These are phyloP conservation scores for Craseonycteris thonglongyai DNA, from an alignment of 2,113 vertebrate genomes.

Conservation along the genomic window DNA sequence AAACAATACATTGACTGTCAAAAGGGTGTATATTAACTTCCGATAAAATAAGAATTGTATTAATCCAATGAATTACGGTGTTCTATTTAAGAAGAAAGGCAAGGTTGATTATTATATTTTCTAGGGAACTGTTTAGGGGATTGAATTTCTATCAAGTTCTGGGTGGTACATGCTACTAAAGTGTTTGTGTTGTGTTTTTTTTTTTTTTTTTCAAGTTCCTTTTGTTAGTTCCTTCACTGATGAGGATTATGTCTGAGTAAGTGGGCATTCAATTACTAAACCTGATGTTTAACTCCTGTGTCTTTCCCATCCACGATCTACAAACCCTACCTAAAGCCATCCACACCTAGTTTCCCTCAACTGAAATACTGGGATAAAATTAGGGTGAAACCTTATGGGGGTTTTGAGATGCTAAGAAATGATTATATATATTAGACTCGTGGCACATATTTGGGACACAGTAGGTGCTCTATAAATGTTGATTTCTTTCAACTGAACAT, in stretches of 20 bases:
- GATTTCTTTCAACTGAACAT: neutral
- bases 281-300: neutral
- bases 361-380: neutral
- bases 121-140: neutral
- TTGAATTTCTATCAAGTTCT: neutral
- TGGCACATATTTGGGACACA: neutral
- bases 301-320: neutral
- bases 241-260: neutral
- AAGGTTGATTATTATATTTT: neutral
- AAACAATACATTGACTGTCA: neutral
- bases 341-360: neutral
- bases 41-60: neutral
- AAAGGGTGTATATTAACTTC: neutral
- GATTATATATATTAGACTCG: neutral
- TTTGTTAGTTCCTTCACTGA: neutral
- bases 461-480: neutral
- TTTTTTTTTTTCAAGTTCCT: neutral
- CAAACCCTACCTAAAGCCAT: neutral
- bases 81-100: neutral
- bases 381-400: neutral
- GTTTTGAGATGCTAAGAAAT: neutral
- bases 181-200: neutral
- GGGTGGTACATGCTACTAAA: neutral
- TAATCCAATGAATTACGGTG: neutral
- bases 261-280: neutral